Percentiles rank a stretch among this genome's conserved stretches.
Conservation (phyloP, 2,888 invertebrate species). For the Tethea ocularis region DNA sequence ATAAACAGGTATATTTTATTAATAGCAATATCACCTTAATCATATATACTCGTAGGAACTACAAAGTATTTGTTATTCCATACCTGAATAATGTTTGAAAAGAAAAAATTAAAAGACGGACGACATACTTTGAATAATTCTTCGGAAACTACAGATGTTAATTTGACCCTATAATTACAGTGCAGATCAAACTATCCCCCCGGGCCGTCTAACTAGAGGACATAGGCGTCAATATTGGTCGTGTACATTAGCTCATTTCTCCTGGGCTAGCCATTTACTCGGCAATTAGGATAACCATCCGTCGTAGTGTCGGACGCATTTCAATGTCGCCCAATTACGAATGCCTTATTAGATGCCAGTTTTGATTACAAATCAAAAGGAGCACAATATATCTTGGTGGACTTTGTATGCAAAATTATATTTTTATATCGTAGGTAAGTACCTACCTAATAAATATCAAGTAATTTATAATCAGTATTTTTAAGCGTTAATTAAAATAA, state of each 20-base stretch:
- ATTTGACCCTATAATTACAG: conserved; percentile 24
- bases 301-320: conserved; percentile 22
- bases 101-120: not conserved
- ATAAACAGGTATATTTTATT: too few relatives aligned
- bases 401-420: not conserved
- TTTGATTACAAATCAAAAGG: not conserved
- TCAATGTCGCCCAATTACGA: not conserved
- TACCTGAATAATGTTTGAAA: too few relatives aligned
- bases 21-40: too few relatives aligned
- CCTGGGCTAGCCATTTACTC: conserved; percentile 51
- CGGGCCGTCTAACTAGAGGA: conserved; percentile 23
- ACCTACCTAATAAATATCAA: too few relatives aligned
- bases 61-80: too few relatives aligned
- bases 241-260: conserved; percentile 64
- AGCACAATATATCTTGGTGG: not conserved
- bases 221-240: conserved; percentile 54
- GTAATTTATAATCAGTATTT: not conserved
- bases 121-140: conserved; percentile 2
- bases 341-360: not conserved
- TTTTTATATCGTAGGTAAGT: too few relatives aligned
- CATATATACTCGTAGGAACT: too few relatives aligned
- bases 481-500: not conserved
- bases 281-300: conserved; percentile 54
- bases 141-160: not conserved
- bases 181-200: conserved; percentile 28